These are phyloP conservation scores for Suillia variegata DNA, from an alignment of 2,888 invertebrate genomes.

Conservation along the genomic window DNA sequence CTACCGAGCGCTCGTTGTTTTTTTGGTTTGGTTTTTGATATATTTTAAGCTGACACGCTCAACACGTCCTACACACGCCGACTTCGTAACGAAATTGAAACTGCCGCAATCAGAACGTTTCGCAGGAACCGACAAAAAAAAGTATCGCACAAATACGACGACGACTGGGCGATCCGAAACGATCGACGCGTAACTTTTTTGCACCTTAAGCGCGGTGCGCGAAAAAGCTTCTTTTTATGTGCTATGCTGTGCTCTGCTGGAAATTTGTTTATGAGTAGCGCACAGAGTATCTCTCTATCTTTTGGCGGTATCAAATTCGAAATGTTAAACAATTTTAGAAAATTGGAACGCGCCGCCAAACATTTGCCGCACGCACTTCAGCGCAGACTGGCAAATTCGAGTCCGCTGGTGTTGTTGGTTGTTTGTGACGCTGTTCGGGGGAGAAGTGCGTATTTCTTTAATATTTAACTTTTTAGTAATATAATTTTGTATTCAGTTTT, in stretches of 20 bases:
- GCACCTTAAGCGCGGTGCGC: neutral
- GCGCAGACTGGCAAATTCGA: slow-evolving; percentile 10
- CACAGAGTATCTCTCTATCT: too few species aligned
- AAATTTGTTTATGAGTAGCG: too few species aligned
- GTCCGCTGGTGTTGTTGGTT: neutral
- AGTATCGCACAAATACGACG: neutral
- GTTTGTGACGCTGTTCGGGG: neutral
- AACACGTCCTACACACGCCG: slow-evolving; percentile 16
- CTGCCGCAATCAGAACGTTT: slow-evolving; percentile 10
- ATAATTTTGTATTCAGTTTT: neutral
- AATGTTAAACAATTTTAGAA: neutral
- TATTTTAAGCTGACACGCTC: neutral
- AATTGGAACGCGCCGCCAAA: neutral
- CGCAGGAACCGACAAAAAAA: slow-evolving; percentile 3
- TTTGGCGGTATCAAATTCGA: neutral
- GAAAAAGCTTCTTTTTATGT: neutral
- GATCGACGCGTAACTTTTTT: neutral
- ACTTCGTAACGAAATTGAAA: slow-evolving; percentile 16
- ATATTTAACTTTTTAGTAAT: too few species aligned
- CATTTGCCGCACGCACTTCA: slow-evolving; percentile 12
- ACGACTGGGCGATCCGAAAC: neutral
- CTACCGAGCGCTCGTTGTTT: neutral
- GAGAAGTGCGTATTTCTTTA: neutral
- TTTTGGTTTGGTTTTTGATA: neutral
- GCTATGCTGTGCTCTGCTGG: too few species aligned